A percentile compares a stretch with the other conserved stretches of the same genome.
Evolutionary conservation across 2,113 vertebrate genomes (phyloP).

Genomic region (Aspiorhynchus laticeps): DNA sequence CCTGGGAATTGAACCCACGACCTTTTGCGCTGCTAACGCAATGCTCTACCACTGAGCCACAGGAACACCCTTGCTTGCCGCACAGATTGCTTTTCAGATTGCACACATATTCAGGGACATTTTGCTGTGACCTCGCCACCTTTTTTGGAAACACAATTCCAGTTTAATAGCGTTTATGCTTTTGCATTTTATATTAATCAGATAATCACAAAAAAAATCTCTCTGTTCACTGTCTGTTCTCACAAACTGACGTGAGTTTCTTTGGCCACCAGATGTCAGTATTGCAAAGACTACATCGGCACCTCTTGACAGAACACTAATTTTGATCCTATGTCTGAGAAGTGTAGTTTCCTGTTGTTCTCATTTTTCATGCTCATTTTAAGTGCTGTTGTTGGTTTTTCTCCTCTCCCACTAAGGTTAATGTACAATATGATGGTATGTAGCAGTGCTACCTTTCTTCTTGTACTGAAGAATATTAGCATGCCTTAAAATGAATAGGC

Average conservation of each 20-base stretch:
- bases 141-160: background rate
- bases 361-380: background rate
- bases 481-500: background rate
- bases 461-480: background rate
- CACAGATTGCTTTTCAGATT: background rate
- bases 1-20: too few species aligned
- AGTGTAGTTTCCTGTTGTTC: background rate
- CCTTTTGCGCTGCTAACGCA: too few species aligned
- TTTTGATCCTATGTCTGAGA: background rate
- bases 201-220: background rate
- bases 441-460: background rate
- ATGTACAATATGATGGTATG: background rate
- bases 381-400: background rate
- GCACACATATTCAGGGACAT: background rate
- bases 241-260: background rate
- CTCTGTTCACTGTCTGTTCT: background rate
- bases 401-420: background rate
- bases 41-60: too few species aligned
- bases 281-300: slow-evolving; percentile 20
- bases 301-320: background rate
- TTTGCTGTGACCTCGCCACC: background rate
- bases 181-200: background rate
- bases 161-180: background rate
- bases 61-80: too few species aligned
- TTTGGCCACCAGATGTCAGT: slow-evolving; percentile 56